Percentiles rank a stretch among this genome's conserved stretches.
phyloP scores from a whole-genome alignment of 92 coral and sea anemone genomes.

The Palythoa grandiflora region DNA sequence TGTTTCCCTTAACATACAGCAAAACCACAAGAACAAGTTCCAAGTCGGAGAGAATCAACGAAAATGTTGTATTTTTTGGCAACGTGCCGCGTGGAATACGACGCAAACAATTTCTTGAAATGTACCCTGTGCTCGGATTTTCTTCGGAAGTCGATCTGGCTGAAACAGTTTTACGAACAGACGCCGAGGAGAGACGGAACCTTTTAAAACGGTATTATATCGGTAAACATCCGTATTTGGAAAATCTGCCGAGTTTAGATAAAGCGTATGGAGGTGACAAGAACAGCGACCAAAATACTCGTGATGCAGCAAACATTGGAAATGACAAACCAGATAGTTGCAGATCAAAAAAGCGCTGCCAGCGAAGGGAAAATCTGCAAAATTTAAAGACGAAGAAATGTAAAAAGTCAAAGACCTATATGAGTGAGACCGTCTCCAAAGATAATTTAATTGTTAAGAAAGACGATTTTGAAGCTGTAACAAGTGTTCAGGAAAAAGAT shows the following conservation, averaged over 20 bases:
- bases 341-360: background rate
- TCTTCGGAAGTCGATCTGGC: slow-evolving; percentile 79
- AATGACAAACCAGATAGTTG: background rate
- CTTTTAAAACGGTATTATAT: slow-evolving; percentile 70
- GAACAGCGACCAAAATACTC: background rate
- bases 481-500: background rate
- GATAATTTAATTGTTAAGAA: background rate
- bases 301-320: background rate
- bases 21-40: slow-evolving; percentile 16
- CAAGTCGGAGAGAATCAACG: slow-evolving; percentile 62
- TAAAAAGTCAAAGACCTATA: background rate
- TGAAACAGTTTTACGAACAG: slow-evolving; percentile 52
- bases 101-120: slow-evolving; percentile 76
- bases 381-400: background rate
- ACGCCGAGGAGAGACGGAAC: slow-evolving; percentile 53
- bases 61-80: slow-evolving; percentile 72
- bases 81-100: slow-evolving; percentile 85
- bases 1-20: background rate
- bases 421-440: background rate
- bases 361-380: background rate
- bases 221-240: slow-evolving; percentile 59
- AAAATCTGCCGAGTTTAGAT: slow-evolving; percentile 30
- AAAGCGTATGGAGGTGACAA: background rate
- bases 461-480: background rate
- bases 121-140: slow-evolving; percentile 67